These are phyloP conservation scores for Cryptocheilus praepositus DNA, from an alignment of 2,888 invertebrate species.

Conservation along the genomic window DNA sequence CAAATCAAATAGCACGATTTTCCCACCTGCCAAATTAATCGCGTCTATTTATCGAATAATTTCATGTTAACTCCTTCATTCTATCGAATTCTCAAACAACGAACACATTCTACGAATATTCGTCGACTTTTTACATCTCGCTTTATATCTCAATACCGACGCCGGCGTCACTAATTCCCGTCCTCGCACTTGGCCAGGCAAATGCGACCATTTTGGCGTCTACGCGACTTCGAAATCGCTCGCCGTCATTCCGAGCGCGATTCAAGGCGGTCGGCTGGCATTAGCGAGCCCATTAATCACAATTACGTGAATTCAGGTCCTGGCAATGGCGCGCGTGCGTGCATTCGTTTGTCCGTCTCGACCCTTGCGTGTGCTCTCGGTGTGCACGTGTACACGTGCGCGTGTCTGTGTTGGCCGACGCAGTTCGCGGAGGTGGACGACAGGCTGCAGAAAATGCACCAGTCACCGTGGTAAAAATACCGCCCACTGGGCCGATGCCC, in stretches of 20 bases:
- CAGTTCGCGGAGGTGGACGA: constrained; percentile 17
- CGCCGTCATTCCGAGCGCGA: constrained; percentile 58
- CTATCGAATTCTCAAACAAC: too few species aligned
- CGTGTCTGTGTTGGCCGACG: constrained; percentile 31
- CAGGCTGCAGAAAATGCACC: constrained; percentile 48
- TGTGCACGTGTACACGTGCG: neutral
- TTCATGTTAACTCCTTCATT: too few species aligned
- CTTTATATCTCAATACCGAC: too few species aligned
- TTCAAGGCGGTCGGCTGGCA: constrained; percentile 57
- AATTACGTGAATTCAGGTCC: constrained; percentile 71
- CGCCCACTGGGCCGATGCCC: constrained; percentile 59
- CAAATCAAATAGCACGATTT: too few species aligned
- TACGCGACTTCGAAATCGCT: constrained; percentile 49
- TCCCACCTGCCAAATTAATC: too few species aligned
- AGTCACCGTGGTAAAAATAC: constrained; percentile 59
- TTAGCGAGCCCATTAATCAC: constrained; percentile 70
- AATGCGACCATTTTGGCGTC: constrained; percentile 41
- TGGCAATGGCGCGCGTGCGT: constrained; percentile 18
- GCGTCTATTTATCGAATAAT: too few species aligned
- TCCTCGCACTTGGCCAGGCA: constrained; percentile 9
- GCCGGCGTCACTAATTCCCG: constrained; percentile 16
- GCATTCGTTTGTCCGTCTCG: too few species aligned
- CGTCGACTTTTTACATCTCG: neutral
- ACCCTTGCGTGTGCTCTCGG: constrained; percentile 10
- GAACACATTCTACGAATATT: neutral